Percentiles rank a stretch among this genome's conserved stretches.
These are phyloP conservation scores for Cheilosia vulpina DNA, from an alignment of 2,888 invertebrate species.

Conservation along the genomic window DNA sequence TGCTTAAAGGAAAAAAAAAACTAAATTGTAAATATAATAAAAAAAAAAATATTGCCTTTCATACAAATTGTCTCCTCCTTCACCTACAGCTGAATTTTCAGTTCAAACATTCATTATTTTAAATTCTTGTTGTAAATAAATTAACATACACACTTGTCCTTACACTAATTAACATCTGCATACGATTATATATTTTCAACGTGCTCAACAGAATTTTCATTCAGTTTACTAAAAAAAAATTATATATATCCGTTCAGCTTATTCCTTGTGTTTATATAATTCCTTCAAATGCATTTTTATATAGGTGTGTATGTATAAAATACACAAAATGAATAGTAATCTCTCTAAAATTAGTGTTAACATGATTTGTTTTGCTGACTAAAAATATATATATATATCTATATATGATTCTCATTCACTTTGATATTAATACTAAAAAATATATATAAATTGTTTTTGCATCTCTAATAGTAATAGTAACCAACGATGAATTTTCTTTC, in stretches of 20 bases:
- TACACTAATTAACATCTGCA: not conserved
- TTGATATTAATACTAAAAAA: constrained; percentile 47
- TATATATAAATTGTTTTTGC: constrained; percentile 35
- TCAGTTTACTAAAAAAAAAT: constrained; percentile 20
- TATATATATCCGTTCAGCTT: constrained; percentile 10
- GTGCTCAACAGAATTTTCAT: constrained; percentile 31
- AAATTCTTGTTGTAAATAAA: constrained; percentile 3
- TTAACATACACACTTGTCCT: constrained; percentile 11
- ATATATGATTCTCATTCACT: constrained; percentile 29
- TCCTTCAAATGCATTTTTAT: constrained; percentile 7
- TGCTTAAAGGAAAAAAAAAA: not conserved
- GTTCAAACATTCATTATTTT: constrained; percentile 5
- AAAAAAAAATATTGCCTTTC: constrained; percentile 25
- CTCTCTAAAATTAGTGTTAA: constrained; percentile 68
- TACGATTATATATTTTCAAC: not conserved
- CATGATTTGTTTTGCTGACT: constrained; percentile 44
- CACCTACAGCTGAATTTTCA: no score
- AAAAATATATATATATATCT: constrained; percentile 22
- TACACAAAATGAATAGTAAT: constrained; percentile 45
- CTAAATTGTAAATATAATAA: not conserved
- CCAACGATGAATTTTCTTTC: constrained; percentile 24
- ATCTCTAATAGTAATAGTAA: constrained; percentile 50
- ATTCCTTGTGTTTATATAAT: not conserved
- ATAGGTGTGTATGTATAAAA: constrained; percentile 39
- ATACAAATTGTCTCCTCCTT: not conserved